A percentile compares a stretch with the other conserved stretches of the same genome.
Conservation (phyloP, 2,113 vertebrate genomes). For the Apeltes quadracus region DNA sequence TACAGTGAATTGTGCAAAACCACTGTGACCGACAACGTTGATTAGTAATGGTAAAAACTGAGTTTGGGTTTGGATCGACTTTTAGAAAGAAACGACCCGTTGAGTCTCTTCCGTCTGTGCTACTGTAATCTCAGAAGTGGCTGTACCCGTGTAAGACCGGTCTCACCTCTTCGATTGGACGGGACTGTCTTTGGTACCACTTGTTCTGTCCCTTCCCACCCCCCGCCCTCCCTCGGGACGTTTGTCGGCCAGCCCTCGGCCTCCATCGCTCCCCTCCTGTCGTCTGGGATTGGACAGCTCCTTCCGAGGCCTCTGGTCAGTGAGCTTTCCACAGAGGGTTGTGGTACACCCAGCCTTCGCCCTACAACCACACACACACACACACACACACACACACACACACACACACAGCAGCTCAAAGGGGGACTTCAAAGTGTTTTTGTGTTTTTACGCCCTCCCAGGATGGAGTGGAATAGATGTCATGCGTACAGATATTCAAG, state of each 20-base stretch:
- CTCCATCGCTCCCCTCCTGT: background rate
- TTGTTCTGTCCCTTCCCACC: background rate
- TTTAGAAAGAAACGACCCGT: background rate
- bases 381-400: constrained; percentile 1
- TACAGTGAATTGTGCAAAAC: constrained; percentile 34
- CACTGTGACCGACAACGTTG: background rate
- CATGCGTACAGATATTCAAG: too few species aligned
- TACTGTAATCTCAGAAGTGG: background rate
- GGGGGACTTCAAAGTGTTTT: too few species aligned
- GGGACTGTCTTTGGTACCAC: constrained; percentile 18
- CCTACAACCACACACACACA: constrained; percentile 7
- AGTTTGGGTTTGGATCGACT: background rate
- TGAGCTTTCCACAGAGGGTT: constrained; percentile 49
- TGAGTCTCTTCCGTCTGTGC: background rate
- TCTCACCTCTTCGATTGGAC: background rate
- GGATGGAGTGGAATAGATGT: too few species aligned
- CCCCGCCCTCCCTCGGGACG: background rate
- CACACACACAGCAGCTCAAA: background rate
- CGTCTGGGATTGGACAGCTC: background rate
- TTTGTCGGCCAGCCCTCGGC: background rate
- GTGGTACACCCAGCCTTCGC: constrained; percentile 41
- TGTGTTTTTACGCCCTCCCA: too few species aligned
- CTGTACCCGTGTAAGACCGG: background rate
- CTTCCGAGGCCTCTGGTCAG: constrained; percentile 19
- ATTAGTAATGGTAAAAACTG: too few species aligned